Percentiles rank a stretch among this genome's conserved stretches.
phyloP scores from a whole-genome alignment of 2,888 invertebrate species.

The Leptothorax acervorum region DNA sequence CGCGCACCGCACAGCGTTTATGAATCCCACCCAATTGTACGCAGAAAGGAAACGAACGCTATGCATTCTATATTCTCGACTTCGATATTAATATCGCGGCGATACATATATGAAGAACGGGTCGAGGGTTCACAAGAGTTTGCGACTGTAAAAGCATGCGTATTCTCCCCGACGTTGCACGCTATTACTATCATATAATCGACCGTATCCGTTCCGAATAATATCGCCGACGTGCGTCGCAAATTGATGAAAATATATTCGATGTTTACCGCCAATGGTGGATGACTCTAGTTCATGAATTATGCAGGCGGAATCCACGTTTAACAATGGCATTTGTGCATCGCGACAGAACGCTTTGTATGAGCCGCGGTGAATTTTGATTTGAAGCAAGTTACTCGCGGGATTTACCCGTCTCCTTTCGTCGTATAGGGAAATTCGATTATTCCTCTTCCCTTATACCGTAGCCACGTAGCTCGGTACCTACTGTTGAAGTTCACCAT shows the following conservation, averaged over 20 bases:
- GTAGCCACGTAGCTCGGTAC: background rate
- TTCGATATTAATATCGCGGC: constrained; percentile 24
- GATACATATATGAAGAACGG: background rate
- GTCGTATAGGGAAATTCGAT: constrained; percentile 29
- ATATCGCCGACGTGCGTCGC: background rate
- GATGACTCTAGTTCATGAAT: background rate
- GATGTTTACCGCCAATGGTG: background rate
- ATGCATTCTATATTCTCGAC: background rate
- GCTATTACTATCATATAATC: background rate
- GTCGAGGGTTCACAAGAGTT: background rate
- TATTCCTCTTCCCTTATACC: constrained; percentile 14
- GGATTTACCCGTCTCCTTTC: constrained; percentile 23
- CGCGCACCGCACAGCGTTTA: constrained; percentile 54
- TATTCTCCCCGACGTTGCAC: background rate
- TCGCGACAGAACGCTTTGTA: constrained; percentile 11
- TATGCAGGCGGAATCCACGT: background rate
- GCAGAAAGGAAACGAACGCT: constrained; percentile 60
- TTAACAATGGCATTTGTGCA: background rate
- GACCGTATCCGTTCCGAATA: background rate
- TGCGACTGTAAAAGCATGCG: background rate
- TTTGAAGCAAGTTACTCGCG: constrained; percentile 6
- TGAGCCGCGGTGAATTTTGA: constrained; percentile 26
- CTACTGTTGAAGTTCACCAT: constrained; percentile 51
- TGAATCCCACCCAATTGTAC: constrained; percentile 69
- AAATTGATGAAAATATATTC: constrained; percentile 11